phyloP scores from a whole-genome alignment of 1,140 invertebrate genomes.

The Heterodera schachtii region DNA sequence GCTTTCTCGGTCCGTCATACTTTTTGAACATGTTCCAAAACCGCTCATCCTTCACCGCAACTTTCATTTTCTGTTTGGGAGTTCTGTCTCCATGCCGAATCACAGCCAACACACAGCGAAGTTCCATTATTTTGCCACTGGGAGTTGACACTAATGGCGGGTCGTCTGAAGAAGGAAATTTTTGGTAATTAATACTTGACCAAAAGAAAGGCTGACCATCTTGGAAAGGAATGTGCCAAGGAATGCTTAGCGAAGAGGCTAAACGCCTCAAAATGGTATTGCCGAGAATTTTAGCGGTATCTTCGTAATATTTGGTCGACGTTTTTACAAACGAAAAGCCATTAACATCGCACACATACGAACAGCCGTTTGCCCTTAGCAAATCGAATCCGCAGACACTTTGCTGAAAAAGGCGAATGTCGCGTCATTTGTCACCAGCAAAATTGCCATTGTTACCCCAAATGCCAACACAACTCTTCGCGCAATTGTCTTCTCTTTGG shows the following conservation, averaged over 20 bases:
- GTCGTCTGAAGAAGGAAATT: conserved; percentile 91
- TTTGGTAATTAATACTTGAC: conserved; percentile 77
- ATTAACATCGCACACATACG: conserved; percentile 95
- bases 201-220: conserved; percentile 26
- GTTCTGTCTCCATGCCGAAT: conserved; percentile 97
- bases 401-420: conserved; percentile 71
- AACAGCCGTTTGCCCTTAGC: conserved; percentile 92
- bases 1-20: conserved; percentile 90
- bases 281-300: conserved; percentile 91
- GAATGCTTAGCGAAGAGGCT: conserved; percentile 68
- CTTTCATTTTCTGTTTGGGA: conserved; percentile 99
- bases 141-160: conserved; percentile 98
- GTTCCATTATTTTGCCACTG: conserved; percentile 99
- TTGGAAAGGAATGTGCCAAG: conserved; percentile 60
- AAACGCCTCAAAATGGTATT: conserved; percentile 65
- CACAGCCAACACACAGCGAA: conserved; percentile 72
- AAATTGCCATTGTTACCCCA: conserved; percentile 70
- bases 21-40: conserved; percentile 99
- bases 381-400: conserved; percentile 99
- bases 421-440: neutral
- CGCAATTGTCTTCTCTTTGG: conserved; percentile 97
- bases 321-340: conserved; percentile 99
- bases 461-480: conserved; percentile 95
- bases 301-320: conserved; percentile 99
- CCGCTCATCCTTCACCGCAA: conserved; percentile 97